A percentile compares a stretch with the other conserved stretches of the same genome.
Evolutionary conservation across 1,140 invertebrate genomes (phyloP).

Genomic region (Drosophila nigrodunni): DNA sequence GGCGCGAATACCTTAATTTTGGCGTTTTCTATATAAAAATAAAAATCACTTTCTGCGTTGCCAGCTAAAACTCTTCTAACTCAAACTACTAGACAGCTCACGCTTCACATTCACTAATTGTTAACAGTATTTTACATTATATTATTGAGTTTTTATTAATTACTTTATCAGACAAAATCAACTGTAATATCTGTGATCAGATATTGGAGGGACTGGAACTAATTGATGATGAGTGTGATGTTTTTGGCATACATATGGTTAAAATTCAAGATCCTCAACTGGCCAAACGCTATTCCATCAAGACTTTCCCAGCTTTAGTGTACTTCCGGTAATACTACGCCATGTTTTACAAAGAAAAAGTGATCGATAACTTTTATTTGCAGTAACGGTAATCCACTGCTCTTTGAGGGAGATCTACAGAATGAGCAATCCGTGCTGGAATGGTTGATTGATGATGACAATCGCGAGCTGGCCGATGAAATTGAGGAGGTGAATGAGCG

Average conservation of each 20-base stretch:
- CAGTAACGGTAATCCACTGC: conserved; percentile 94
- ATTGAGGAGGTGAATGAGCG: conserved; percentile 96
- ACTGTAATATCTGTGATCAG: conserved; percentile 96
- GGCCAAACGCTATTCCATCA: conserved; percentile 96
- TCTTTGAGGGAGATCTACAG: conserved; percentile 96
- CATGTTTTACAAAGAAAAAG: neutral
- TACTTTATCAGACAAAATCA: conserved; percentile 91
- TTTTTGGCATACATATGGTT: conserved; percentile 97
- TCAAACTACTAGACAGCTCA: conserved; percentile 26
- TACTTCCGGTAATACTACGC: conserved; percentile 88
- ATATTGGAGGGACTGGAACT: conserved; percentile 95
- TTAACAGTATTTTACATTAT: conserved; percentile 15
- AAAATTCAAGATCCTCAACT: conserved; percentile 96
- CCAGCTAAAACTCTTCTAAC: conserved; percentile 52
- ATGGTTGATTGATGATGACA: conserved; percentile 97
- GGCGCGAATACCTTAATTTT: conserved; percentile 83
- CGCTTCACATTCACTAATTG: conserved; percentile 33
- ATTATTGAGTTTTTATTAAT: conserved; percentile 5
- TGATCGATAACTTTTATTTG: neutral
- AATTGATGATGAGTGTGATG: conserved; percentile 96
- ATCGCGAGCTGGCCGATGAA: conserved; percentile 96
- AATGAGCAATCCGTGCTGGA: conserved; percentile 96
- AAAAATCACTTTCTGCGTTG: conserved; percentile 27
- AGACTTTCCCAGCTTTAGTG: conserved; percentile 96
- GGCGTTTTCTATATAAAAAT: conserved; percentile 68